These are phyloP conservation scores for Psittacula cyanocephala DNA, from an alignment of 2,113 vertebrate species.

Conservation along the genomic window DNA sequence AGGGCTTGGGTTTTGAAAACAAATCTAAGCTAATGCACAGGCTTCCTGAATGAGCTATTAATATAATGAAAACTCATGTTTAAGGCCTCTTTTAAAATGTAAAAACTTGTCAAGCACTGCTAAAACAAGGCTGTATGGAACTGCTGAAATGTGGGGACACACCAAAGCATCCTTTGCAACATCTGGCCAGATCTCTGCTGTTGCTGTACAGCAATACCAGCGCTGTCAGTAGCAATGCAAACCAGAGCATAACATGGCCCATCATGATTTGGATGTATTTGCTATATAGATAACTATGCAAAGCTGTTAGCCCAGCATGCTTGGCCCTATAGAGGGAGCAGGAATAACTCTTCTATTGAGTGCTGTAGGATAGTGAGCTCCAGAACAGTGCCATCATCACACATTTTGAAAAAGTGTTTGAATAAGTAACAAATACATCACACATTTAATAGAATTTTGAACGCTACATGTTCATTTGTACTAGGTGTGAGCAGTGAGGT, in stretches of 20 bases:
- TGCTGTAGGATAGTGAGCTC: neutral
- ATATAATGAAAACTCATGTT: neutral
- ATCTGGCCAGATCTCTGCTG: neutral
- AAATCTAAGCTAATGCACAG: neutral
- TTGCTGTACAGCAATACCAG: neutral
- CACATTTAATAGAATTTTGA: neutral
- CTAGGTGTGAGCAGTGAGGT: neutral
- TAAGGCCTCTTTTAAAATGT: neutral
- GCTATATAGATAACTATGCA: neutral
- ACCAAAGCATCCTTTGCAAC: neutral
- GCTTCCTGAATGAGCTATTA: conserved; percentile 16
- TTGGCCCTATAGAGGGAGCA: neutral
- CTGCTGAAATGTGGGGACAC: accelerated
- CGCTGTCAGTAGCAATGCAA: neutral
- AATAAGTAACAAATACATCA: neutral
- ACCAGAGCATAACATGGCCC: neutral
- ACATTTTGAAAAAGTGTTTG: neutral
- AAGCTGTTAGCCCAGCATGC: neutral
- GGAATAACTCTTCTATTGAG: neutral
- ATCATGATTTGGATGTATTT: neutral
- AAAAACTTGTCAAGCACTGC: neutral
- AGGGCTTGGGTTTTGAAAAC: conserved; percentile 25
- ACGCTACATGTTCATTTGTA: accelerated
- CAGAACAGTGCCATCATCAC: neutral
- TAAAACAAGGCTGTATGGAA: neutral